A percentile compares a stretch with the other conserved stretches of the same genome.
Evolutionary conservation across 2,888 invertebrate species (phyloP).

Genomic region (Thumatha senex): DNA sequence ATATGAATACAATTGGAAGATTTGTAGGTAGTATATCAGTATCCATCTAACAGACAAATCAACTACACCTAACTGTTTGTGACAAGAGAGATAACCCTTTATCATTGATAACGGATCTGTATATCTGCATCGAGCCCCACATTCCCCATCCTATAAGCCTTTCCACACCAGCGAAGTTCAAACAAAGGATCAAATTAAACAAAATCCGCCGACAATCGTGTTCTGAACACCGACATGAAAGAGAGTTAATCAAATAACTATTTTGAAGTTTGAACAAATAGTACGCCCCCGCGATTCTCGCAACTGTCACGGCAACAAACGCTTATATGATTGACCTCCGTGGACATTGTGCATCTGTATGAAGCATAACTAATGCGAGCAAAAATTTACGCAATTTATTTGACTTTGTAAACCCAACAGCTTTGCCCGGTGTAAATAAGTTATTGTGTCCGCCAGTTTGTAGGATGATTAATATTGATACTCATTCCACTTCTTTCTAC

Average conservation of each 20-base stretch:
- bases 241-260: constrained; percentile 82
- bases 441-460: constrained; percentile 6
- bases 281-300: constrained; percentile 59
- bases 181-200: constrained; percentile 82
- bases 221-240: constrained; percentile 74
- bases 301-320: constrained; percentile 69
- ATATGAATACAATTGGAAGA: too few species aligned
- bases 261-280: constrained; percentile 61
- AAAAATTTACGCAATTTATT: constrained; percentile 70
- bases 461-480: neutral
- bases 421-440: constrained; percentile 68
- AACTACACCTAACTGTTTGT: constrained; percentile 62
- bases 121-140: constrained; percentile 53
- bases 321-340: constrained; percentile 71
- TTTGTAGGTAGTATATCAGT: too few species aligned
- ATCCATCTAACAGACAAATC: constrained; percentile 32
- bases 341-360: constrained; percentile 34
- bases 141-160: constrained; percentile 59
- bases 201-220: constrained; percentile 77
- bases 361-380: constrained; percentile 60
- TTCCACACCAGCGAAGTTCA: constrained; percentile 74
- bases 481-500: too few species aligned
- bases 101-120: constrained; percentile 61
- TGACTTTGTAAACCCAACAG: constrained; percentile 45
- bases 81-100: constrained; percentile 68